Base-by-base conservation (phyloP, 2,888 invertebrate genomes). In the Caenorhabditis doughertyi region DNA sequence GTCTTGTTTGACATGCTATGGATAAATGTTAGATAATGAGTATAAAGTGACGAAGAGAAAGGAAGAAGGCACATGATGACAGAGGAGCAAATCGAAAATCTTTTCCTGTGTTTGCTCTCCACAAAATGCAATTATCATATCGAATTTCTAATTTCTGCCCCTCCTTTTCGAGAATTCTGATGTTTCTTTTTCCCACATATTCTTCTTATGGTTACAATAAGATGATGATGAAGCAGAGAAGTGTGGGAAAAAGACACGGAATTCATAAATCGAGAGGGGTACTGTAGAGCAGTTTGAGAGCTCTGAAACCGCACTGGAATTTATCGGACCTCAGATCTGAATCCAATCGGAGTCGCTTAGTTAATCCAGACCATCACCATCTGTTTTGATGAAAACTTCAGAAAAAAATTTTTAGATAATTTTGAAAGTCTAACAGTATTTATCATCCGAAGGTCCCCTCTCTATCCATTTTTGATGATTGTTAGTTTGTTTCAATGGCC, bases 71-170 rank as follows among this genome's bases (percentile, higher is more conserved):
- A 29, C 1, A 47, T n/a, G n/a, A n/a, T n/a, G n/a, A n/a, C n/a
- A n/a, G n/a, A n/a, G n/a, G n/a, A n/a, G n/a, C n/a, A n/a, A n/a
- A n/a, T 47, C 72, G 62, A 42, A 64, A 64, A 64, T 73, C 64
- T 42, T 67, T 51, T 65, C 56, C 55, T 16, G 7, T 62, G 72
- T 72, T 71, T 72, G 72, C 55, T n/a, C 58, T 32, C 53, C 51
- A 60, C 58, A 73, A 84, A 86, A 87, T 87, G 83, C 87, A 86
- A 87, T 87, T 87, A 87, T 87, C 87, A 87, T 86, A 85, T 87
- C 86, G 76, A 84, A 85, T 87, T 87, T 86, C 87, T 42, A 58
- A 47, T 60, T 42, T 7, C 11, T 11, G 8, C 13, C 13, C 44
- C 18, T 29, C 16, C n/a, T 29, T 5, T 29, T 55, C 21, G 4